Base-by-base conservation (phyloP, 2,888 invertebrate species). In the Cerceris rybyensis region DNA sequence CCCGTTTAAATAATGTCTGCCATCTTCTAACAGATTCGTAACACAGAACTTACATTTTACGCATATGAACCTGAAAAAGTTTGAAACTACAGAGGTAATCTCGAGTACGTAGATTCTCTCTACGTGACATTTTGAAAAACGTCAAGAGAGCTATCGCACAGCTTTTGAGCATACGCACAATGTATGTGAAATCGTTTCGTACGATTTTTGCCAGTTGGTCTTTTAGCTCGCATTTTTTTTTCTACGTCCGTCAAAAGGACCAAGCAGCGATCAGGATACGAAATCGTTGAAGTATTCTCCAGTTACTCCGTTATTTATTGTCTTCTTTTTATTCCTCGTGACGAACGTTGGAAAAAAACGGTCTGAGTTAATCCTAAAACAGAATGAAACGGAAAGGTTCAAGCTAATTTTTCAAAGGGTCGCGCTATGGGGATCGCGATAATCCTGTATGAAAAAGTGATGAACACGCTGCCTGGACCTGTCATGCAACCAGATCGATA, bases 361-460 rank as follows among this genome's bases (percentile, higher is more conserved):
- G 60, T 55, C 63, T 61, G 63, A 66, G 80, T 66, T 80, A 73
- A 80, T 76, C 70, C 81, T 50, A 69, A 67, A 60, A 41, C 46
- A 63, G 69, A 49, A 60, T 17, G 65, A 59, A 50, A 64, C 14
- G 58, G 41, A 52, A 67, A 50, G 46, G 60, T 50, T 50, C 49
- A 55, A 52, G 57, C 61, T 82, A 79, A 82, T 79, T 82, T 82
- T 82, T 82, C 82, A 82, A 79, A 70, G 60, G 72, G 49, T 65
- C 71, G 64, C 74, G 54, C 64, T 49, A 42, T 50, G 54, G 70
- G 64, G 58, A 55, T 75, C 52, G 52, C 65, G 82, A 79, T 76
- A 79, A 82, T 82, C 82, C 82, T 65, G 49, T 64, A 74, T 79
- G 75, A 76, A 69, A 82, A 82, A 78, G 68, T 67, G 74, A 77